Percentiles rank a stretch among this genome's conserved stretches.
These are phyloP conservation scores for Creontiades dilutus DNA, from an alignment of 2,888 invertebrate species.

Conservation along the genomic window DNA sequence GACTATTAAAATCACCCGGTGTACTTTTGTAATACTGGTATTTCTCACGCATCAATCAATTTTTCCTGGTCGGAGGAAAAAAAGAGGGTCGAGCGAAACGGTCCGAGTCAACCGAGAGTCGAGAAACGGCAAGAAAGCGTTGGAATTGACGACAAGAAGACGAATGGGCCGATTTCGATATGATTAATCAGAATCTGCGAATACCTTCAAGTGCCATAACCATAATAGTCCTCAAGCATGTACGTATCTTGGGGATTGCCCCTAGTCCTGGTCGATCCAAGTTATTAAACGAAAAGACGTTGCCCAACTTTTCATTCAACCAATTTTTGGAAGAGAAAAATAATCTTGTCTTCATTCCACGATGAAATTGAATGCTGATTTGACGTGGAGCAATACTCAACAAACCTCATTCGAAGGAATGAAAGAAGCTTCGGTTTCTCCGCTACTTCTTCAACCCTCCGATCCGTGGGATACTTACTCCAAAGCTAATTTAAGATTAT, in stretches of 20 bases:
- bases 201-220: too few relatives aligned
- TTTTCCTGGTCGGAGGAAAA: background rate
- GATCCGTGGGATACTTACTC: too few relatives aligned
- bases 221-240: too few relatives aligned
- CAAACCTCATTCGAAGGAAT: conserved; percentile 66
- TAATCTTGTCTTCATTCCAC: too few relatives aligned
- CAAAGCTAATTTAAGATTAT: too few relatives aligned
- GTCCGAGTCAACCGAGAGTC: background rate
- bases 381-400: background rate
- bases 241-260: too few relatives aligned
- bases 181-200: background rate
- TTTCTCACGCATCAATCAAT: conserved; percentile 26
- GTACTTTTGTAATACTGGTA: background rate
- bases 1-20: background rate
- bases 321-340: too few relatives aligned
- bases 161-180: background rate
- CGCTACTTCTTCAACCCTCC: conserved; percentile 15
- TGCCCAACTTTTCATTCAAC: too few relatives aligned
- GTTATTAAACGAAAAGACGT: background rate
- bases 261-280: background rate
- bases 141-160: background rate
- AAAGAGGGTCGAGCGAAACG: background rate
- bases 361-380: conserved; percentile 17
- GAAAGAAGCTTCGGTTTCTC: background rate
- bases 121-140: background rate